Base-by-base conservation (phyloP, 2,797 vertebrate genomes). In the Tenualosa thibaudeaui region DNA sequence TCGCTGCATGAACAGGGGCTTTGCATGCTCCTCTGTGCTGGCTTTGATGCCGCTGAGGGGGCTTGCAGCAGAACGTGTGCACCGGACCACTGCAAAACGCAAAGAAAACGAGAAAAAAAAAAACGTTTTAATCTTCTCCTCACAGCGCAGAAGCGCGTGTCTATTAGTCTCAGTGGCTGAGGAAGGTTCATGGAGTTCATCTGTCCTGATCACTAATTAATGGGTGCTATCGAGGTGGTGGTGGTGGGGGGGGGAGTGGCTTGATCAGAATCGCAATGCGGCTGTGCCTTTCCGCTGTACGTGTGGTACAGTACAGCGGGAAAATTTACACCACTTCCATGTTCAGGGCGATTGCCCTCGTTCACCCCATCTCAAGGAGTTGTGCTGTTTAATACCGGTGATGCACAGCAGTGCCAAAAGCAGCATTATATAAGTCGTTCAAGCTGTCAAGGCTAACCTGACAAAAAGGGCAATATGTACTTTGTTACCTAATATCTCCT, bases 31-130 rank as follows among this genome's bases (percentile, higher is more conserved):
- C 40, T 78, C 40, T 87, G 85, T 88, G 92, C 91, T 88, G 92
- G 71, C 54, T 83, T 93, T 94, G 93, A 93, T 93, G 91, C 91
- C 90, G 91, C 91, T 90, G 86, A 91, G 91, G 91, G 91, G 93
- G 91, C 93, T 92, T 94, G 93, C 94, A 89, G 90, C 92, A 88
- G 93, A 93, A 92, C 94, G 92, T 93, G 92, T 92, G 93, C 93
- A 93, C 92, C 93, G 93, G 93, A 93, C 94, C 88, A 31, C 86
- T 90, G 92, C 92, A 91, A 94, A 92, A 88, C 90, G 91, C 90
- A 92, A 92, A 94, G 93, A 91, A 78, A 40, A 71, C 1, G 17
- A 1, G 37, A 15, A 37, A 40, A 31, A 71, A 78, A 71, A 93
- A 94, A 93, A 93, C 94, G 93, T 92, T 90, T 92, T 92, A 93